Percentiles rank a stretch among this genome's conserved stretches.
These are phyloP conservation scores for Axinella damicornis DNA, from an alignment of 37 sponge, comb jelly and placozoan genomes.

Conservation along the genomic window DNA sequence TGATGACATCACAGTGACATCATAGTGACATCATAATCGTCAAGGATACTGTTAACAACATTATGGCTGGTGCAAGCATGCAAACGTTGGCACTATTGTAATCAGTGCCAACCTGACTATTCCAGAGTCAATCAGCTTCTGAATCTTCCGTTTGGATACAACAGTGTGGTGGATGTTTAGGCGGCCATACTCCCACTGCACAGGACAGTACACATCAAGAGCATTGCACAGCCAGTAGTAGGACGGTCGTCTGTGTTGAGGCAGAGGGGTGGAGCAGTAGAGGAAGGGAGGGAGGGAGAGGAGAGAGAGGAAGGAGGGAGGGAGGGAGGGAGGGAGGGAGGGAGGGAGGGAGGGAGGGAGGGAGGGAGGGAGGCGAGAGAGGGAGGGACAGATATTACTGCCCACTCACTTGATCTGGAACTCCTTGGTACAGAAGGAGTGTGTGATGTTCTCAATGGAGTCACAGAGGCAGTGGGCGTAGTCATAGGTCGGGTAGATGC, in stretches of 20 bases:
- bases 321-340: no score
- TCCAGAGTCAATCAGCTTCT: conserved; percentile 79
- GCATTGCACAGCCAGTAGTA: conserved; percentile 99
- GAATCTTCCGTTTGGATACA: conserved; percentile 97
- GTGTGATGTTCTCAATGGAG: conserved; percentile 98
- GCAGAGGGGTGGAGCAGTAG: not conserved
- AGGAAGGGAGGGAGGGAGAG: no score
- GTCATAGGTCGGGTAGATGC: conserved; percentile 99
- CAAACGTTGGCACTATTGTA: no score
- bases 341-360: not conserved
- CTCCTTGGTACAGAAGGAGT: conserved; percentile 99
- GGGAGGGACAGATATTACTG: no score
- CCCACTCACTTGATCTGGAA: conserved; percentile 86
- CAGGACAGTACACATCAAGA: conserved; percentile 97
- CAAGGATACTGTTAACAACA: no score
- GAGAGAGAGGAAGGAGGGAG: no score
- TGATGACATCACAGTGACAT: not conserved
- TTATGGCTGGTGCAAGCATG: no score
- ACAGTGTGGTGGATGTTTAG: conserved; percentile 89
- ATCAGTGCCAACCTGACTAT: no score
- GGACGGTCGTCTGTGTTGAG: conserved; percentile 79
- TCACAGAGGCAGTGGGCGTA: conserved; percentile 99
- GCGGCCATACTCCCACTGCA: conserved; percentile 98
- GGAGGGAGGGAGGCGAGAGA: no score
- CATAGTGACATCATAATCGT: not conserved